These are phyloP conservation scores for Cosmia pyralina DNA, from an alignment of 2,888 invertebrate genomes.

Conservation along the genomic window DNA sequence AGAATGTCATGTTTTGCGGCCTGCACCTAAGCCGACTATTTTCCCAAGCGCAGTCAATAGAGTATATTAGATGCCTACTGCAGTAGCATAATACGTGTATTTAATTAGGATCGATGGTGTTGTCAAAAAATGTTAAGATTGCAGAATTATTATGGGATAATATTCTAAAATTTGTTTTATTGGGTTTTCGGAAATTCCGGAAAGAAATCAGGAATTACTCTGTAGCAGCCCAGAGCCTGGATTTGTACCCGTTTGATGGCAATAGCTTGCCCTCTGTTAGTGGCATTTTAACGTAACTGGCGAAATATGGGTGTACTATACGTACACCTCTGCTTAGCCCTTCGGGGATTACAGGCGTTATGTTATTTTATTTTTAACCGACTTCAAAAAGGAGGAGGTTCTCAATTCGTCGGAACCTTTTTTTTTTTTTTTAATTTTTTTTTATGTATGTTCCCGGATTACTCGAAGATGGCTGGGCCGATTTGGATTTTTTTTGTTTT, in stretches of 20 bases:
- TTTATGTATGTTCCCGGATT: no score
- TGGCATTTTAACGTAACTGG: neutral
- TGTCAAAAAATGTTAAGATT: neutral
- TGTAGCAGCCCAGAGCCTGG: neutral
- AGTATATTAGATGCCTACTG: slow-evolving; percentile 8
- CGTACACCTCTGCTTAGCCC: neutral
- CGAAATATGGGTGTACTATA: no score
- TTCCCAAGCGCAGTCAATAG: slow-evolving; percentile 6
- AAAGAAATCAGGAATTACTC: neutral
- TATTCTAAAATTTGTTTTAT: neutral
- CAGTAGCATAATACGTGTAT: neutral
- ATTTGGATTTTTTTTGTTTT: no score
- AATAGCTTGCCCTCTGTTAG: neutral
- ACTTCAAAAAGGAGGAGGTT: no score
- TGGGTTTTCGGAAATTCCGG: neutral
- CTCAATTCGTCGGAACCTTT: no score
- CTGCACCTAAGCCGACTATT: slow-evolving; percentile 21
- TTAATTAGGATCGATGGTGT: neutral
- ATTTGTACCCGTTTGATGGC: neutral
- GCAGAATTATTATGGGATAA: neutral
- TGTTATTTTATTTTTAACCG: no score
- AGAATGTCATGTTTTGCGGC: slow-evolving; percentile 5
- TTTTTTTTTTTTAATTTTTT: no score
- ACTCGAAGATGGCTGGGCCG: no score
- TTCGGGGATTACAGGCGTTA: no score